These are phyloP conservation scores for Okamejei kenojei DNA, from an alignment of 2,797 vertebrate genomes.

Conservation along the genomic window DNA sequence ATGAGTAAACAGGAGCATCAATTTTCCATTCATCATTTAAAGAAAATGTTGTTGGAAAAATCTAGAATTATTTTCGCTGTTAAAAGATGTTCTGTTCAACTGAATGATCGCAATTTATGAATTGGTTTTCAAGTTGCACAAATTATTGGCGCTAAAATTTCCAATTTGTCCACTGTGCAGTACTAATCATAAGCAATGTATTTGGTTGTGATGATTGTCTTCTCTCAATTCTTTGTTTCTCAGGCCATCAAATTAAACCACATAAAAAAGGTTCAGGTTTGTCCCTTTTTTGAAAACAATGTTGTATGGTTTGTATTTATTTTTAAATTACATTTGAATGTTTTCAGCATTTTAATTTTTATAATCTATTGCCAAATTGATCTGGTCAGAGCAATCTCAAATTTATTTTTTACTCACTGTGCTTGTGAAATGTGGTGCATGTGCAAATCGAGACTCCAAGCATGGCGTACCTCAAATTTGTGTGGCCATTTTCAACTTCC, in stretches of 20 bases:
- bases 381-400: slow-evolving; percentile 6
- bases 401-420: background rate
- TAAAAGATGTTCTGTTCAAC: background rate
- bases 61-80: background rate
- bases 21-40: background rate
- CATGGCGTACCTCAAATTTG: background rate
- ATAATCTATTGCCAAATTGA: background rate
- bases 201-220: slow-evolving; percentile 10
- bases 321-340: background rate
- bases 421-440: background rate
- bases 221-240: slow-evolving; percentile 19
- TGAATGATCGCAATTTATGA: background rate
- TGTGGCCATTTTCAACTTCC: background rate
- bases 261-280: slow-evolving; percentile 31
- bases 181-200: background rate
- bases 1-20: background rate
- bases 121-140: background rate
- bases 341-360: background rate
- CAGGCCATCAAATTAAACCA: slow-evolving; percentile 12
- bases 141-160: background rate
- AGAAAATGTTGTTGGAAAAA: background rate
- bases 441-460: background rate
- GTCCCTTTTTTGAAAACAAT: slow-evolving; percentile 11
- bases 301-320: background rate
- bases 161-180: background rate